Conservation (phyloP, 2,888 invertebrate genomes). For the Caenorhabditis zanzibari region DNA sequence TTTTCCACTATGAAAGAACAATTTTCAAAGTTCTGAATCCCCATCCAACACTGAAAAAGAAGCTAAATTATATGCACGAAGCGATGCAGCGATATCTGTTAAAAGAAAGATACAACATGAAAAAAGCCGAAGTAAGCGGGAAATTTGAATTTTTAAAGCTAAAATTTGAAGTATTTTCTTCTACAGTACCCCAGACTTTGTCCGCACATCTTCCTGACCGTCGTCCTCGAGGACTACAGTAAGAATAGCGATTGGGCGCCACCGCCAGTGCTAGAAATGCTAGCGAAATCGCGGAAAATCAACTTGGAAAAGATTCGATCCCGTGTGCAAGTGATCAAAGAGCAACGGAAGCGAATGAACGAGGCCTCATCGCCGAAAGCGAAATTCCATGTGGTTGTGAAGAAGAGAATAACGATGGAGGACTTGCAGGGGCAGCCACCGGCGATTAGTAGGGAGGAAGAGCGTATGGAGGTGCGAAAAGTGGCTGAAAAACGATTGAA, state of each 20-base stretch:
- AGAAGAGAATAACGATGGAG: background rate
- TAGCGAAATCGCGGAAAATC: background rate
- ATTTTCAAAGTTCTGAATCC: constrained; percentile 21
- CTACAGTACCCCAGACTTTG: background rate
- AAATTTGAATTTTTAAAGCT: no score
- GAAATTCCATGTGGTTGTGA: background rate
- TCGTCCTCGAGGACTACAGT: constrained; percentile 31
- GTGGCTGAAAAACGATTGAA: no score
- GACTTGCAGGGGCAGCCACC: background rate
- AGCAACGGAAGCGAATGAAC: constrained; percentile 1
- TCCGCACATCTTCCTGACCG: background rate
- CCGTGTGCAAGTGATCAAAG: background rate
- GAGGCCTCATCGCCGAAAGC: background rate
- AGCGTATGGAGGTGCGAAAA: constrained; percentile 1
- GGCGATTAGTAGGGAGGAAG: background rate
- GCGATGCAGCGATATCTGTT: background rate
- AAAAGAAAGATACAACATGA: no score
- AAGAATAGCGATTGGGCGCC: background rate
- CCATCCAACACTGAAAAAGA: background rate
- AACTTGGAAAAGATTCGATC: constrained; percentile 6
- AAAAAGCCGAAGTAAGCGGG: no score
- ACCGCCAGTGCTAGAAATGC: background rate
- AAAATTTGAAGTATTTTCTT: no score
- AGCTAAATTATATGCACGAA: background rate
- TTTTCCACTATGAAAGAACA: background rate